Evolutionary conservation across 2,113 vertebrate genomes (phyloP), one percentile per base, ranked within the genome.

Genomic region (Gila orcuttii): DNA sequence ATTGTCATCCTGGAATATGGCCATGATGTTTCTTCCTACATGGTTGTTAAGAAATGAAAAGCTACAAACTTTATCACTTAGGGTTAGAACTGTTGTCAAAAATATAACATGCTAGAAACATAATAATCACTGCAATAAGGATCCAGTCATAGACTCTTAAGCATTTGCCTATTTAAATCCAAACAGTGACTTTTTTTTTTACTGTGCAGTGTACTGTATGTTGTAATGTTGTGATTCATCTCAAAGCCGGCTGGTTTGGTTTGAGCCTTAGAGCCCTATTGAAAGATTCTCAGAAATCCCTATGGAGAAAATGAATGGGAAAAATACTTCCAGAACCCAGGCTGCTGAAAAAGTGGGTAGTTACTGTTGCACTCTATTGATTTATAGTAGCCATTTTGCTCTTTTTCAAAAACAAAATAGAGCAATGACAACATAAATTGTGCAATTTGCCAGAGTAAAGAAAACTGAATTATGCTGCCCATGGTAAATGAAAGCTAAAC

Each of bases 401-500:
- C 52, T 55, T n/a, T 57, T 55, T 23, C 0, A 71, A 39, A 69
- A 59, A 23, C 25, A 21, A 45, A 79, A 60, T 36, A 7, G 12
- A 4, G 66, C 52, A 60, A 87, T 39, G 31, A 91, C 87, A 87
- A 60, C 50, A 64, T 89, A 87, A 84, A 87, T 36, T 57, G 55
- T 57, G 55, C 55, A 55, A 6, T 55, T 55, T 57, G 79, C 85
- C 75, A 79, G 85, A 85, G 64, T 55, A 50, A 76, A 87, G 73
- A 89, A 85, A 90, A 92, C 75, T 87, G 28, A 93, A 91, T 92
- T 89, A 88, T 91, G 93, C 92, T 91, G 92, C 87, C 92, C 88
- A 86, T 75, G 91, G 86, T 90, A 90, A 94, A 93, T 94, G 79
- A 93, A 91, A 90, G 91, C 91, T 90, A 90, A 93, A 93, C 88